Evolutionary conservation across 1,140 invertebrate genomes (phyloP).

Genomic region (Aplysia californica): DNA sequence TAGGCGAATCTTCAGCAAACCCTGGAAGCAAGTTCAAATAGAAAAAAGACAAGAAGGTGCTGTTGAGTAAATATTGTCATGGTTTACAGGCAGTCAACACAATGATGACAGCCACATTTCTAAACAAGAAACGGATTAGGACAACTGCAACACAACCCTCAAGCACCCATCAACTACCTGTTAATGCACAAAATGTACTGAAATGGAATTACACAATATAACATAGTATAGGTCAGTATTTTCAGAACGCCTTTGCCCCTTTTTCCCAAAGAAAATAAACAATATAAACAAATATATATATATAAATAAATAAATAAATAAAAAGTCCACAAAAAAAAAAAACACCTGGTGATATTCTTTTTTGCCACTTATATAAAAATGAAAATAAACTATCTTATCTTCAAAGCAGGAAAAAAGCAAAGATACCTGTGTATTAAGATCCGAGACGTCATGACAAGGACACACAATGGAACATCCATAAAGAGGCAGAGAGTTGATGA

Average conservation of each 20-base stretch:
- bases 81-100: too few relatives aligned
- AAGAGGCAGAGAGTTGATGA: slow-evolving; percentile 43
- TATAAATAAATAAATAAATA: background rate
- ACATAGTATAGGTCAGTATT: too few relatives aligned
- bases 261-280: too few relatives aligned
- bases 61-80: background rate
- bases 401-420: background rate
- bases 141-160: background rate
- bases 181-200: background rate
- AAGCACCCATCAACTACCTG: background rate
- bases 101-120: background rate
- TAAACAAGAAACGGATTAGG: background rate
- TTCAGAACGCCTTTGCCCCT: too few relatives aligned
- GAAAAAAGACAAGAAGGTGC: background rate
- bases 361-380: background rate
- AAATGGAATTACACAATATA: background rate
- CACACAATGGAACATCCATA: slow-evolving; percentile 46
- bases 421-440: slow-evolving; percentile 43
- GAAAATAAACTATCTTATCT: background rate
- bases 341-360: background rate
- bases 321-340: background rate
- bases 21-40: slow-evolving; percentile 33
- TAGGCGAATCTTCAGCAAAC: slow-evolving; percentile 43
- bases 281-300: background rate
- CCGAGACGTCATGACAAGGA: slow-evolving; percentile 40